A percentile compares a stretch with the other conserved stretches of the same genome.
Conservation (phyloP, 1,140 invertebrate genomes). For the Cydia splendana region DNA sequence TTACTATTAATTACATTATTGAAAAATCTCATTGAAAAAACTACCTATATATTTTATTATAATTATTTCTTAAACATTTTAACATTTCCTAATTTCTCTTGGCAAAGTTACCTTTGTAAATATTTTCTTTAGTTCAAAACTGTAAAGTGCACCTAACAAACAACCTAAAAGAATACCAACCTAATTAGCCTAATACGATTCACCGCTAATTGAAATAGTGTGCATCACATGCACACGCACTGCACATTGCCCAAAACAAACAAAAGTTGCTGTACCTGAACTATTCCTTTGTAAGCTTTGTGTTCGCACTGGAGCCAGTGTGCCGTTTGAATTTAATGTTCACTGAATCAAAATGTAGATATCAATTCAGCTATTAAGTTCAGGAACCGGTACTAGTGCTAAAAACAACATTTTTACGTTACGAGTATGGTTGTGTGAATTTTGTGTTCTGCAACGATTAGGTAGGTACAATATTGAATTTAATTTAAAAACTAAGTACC, state of each 20-base stretch:
- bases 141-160: background rate
- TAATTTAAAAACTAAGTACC: too few species aligned
- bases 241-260: constrained; percentile 1
- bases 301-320: background rate
- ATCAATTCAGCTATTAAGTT: background rate
- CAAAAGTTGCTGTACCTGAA: background rate
- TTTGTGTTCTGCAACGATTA: too few species aligned
- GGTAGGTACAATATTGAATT: too few species aligned
- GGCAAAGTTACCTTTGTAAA: too few species aligned
- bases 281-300: constrained; percentile 14
- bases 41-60: too few species aligned
- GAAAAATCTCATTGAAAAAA: too few species aligned
- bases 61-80: too few species aligned
- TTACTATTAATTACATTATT: too few species aligned
- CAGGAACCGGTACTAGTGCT: too few species aligned
- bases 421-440: too few species aligned
- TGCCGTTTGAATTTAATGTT: constrained; percentile 12
- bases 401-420: too few species aligned
- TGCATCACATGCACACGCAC: background rate
- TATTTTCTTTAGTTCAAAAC: background rate
- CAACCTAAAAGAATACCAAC: background rate
- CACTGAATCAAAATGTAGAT: background rate
- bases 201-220: background rate
- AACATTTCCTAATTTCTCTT: too few species aligned
- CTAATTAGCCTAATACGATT: background rate